Evolutionary conservation across 2,888 invertebrate genomes (phyloP).

Genomic region (Parapristionchus giblindavisi): DNA sequence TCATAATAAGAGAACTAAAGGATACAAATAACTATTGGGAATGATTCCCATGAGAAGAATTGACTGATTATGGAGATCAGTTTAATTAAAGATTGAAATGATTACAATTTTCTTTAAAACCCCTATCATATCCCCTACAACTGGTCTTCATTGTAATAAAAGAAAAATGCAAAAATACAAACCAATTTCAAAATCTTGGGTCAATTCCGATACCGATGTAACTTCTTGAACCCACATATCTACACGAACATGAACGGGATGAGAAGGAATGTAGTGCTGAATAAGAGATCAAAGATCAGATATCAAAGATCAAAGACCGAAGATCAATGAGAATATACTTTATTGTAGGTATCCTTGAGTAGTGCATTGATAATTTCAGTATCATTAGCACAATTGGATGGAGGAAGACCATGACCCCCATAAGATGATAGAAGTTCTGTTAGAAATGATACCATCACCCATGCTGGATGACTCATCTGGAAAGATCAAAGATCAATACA

Average conservation of each 20-base stretch:
- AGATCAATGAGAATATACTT: constrained; percentile 42
- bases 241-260: constrained; percentile 67
- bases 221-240: constrained; percentile 70
- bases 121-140: no score
- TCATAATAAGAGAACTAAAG: no score
- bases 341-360: constrained; percentile 66
- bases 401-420: constrained; percentile 43
- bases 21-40: no score
- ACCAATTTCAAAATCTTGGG: constrained; percentile 70
- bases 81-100: no score
- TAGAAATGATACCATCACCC: constrained; percentile 69
- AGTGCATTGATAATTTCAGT: constrained; percentile 67
- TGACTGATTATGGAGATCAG: no score
- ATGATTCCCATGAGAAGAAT: no score
- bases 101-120: no score
- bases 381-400: constrained; percentile 65
- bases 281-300: constrained; percentile 19
- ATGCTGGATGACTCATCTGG: constrained; percentile 68
- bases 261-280: constrained; percentile 67
- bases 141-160: not conserved
- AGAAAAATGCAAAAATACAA: constrained; percentile 1
- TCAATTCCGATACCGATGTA: constrained; percentile 68
- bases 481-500: constrained; percentile 32
- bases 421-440: constrained; percentile 66
- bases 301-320: not conserved